These are phyloP conservation scores for Drosophila bunnanda DNA, from an alignment of 2,888 invertebrate genomes.

Conservation along the genomic window DNA sequence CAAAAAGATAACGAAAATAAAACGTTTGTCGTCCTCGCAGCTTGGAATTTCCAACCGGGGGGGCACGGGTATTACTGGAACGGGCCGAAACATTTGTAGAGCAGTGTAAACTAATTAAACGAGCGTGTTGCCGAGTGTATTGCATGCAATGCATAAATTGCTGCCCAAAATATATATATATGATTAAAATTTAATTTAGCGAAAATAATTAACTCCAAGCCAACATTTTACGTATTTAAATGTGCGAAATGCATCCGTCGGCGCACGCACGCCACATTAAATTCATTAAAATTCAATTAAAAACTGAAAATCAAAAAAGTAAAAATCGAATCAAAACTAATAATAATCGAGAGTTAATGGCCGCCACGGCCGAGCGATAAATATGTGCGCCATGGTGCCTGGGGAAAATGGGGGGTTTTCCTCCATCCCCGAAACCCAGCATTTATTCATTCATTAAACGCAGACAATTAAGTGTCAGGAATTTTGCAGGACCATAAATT, in stretches of 20 bases:
- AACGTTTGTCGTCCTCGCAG: conserved; percentile 70
- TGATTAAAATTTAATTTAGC: conserved; percentile 79
- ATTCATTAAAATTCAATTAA: conserved; percentile 79
- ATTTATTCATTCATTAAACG: conserved; percentile 81
- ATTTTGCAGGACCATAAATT: conserved; percentile 79
- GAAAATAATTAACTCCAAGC: conserved; percentile 72
- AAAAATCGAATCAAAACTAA: conserved; percentile 70
- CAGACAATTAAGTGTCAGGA: conserved; percentile 81
- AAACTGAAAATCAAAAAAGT: conserved; percentile 54
- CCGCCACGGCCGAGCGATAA: conserved; percentile 36
- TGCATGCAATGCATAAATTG: conserved; percentile 60
- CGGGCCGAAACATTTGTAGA: conserved; percentile 52
- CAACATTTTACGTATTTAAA: conserved; percentile 22
- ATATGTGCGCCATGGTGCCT: conserved; percentile 30
- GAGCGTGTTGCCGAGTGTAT: conserved; percentile 45
- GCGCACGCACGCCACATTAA: conserved; percentile 61
- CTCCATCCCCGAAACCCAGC: conserved; percentile 21
- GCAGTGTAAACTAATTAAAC: conserved; percentile 78
- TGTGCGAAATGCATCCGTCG: conserved; percentile 16
- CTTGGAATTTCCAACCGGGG: conserved; percentile 1
- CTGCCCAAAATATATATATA: conserved; percentile 37
- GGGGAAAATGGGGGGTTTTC: neutral
- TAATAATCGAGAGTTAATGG: conserved; percentile 72
- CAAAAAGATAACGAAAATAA: conserved; percentile 83
- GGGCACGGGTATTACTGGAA: neutral